phyloP scores from a whole-genome alignment of 2,797 vertebrate genomes.

The Acridotheres tristis region DNA sequence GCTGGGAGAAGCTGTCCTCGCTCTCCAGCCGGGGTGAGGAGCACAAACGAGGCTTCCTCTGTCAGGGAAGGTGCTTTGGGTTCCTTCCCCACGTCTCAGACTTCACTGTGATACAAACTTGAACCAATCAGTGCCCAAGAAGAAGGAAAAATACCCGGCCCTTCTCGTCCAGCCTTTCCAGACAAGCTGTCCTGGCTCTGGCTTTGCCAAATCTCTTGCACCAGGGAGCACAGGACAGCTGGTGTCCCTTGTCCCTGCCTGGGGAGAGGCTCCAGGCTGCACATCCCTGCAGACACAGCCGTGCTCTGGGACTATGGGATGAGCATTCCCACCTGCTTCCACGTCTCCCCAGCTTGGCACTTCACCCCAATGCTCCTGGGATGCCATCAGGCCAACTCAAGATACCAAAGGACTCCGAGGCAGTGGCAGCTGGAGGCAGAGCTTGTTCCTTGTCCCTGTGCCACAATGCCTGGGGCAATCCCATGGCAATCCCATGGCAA shows the following conservation, averaged over 20 bases:
- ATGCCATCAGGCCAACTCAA: background rate
- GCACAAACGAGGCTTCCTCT: background rate
- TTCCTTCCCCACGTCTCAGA: conserved; percentile 52
- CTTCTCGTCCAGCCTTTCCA: conserved; percentile 20
- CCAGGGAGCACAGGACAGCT: rapidly evolving
- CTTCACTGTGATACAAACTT: conserved; percentile 68
- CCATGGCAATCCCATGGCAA: background rate
- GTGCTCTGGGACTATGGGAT: background rate
- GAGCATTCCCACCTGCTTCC: background rate
- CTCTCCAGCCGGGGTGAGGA: background rate
- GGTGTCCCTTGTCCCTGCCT: rapidly evolving
- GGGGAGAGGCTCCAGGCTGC: background rate
- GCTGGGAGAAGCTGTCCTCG: background rate
- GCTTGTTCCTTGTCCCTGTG: rapidly evolving
- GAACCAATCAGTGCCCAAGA: conserved; percentile 67
- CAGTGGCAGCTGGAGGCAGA: background rate
- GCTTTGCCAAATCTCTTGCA: background rate
- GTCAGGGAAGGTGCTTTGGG: conserved; percentile 9
- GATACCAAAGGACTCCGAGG: conserved; percentile 36
- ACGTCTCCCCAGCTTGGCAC: background rate
- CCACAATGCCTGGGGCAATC: background rate
- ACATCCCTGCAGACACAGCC: rapidly evolving
- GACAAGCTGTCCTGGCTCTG: background rate
- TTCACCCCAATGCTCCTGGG: background rate
- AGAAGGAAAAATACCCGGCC: background rate